Conservation (phyloP, 2,888 invertebrate species). For the Endotricha flammealis region DNA sequence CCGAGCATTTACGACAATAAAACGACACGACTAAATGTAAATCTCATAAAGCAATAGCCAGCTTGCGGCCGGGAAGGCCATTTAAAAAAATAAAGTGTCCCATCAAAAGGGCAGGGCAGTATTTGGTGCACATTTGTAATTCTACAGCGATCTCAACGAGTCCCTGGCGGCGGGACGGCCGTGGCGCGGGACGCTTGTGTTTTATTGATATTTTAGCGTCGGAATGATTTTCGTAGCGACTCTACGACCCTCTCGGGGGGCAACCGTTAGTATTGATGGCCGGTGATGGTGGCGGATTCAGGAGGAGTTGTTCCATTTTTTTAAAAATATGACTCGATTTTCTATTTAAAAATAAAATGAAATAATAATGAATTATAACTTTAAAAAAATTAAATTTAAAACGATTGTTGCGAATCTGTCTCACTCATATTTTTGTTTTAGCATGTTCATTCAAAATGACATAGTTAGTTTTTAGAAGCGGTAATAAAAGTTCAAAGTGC, state of each 20-base stretch:
- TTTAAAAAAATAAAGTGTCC: constrained; percentile 69
- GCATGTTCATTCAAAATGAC: too few relatives aligned
- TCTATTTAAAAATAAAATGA: too few relatives aligned
- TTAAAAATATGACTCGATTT: too few relatives aligned
- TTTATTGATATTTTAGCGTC: constrained; percentile 76
- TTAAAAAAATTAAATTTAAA: too few relatives aligned
- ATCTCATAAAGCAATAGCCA: constrained; percentile 43
- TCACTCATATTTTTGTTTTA: too few relatives aligned
- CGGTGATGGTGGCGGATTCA: constrained; percentile 39
- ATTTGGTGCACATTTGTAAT: constrained; percentile 58
- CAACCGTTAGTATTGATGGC: constrained; percentile 65
- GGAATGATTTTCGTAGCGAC: constrained; percentile 71
- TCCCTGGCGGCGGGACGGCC: constrained; percentile 36
- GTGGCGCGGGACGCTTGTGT: constrained; percentile 48
- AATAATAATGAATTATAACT: too few relatives aligned
- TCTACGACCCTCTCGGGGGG: constrained; percentile 61
- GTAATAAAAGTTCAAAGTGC: too few relatives aligned
- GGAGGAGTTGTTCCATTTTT: too few relatives aligned
- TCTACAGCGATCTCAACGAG: constrained; percentile 50
- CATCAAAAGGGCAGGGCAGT: constrained; percentile 58
- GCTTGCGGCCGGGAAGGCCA: constrained; percentile 45
- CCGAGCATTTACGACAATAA: constrained; percentile 52
- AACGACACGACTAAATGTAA: constrained; percentile 65
- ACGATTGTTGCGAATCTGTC: too few relatives aligned
- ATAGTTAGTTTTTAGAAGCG: too few relatives aligned